phyloP scores from a whole-genome alignment of 2,113 vertebrate genomes.

The Anser brachyrhynchus region DNA sequence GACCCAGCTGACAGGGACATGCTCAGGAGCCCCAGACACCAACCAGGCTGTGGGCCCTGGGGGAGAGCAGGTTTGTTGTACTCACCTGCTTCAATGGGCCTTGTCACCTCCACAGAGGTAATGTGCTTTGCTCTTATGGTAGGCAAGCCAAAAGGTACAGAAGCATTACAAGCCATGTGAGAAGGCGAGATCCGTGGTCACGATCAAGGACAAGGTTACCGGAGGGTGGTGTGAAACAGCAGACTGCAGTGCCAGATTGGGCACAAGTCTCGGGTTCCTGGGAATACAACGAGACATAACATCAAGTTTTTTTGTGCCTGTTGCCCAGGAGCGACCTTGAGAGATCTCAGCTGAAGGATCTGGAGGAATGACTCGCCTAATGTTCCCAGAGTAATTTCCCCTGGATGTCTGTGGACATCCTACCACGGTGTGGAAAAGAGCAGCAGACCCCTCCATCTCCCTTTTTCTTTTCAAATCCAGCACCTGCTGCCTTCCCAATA shows the following conservation, averaged over 20 bases:
- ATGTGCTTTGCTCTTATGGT: neutral
- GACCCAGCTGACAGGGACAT: rapidly evolving
- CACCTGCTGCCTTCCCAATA: neutral
- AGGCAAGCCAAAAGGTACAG: neutral
- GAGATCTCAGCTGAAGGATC: neutral
- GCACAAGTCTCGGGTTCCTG: neutral
- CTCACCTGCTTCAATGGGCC: neutral
- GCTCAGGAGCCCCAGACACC: neutral
- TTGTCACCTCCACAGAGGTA: neutral
- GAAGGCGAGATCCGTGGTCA: neutral
- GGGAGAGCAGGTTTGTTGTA: neutral
- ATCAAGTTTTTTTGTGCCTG: neutral
- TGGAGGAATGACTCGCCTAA: neutral
- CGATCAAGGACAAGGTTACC: neutral
- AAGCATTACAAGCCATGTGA: rapidly evolving
- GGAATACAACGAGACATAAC: neutral
- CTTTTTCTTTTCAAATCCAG: neutral
- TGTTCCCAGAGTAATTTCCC: neutral
- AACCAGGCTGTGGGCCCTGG: neutral
- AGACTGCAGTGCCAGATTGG: neutral
- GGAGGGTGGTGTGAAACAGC: neutral
- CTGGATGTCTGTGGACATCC: neutral
- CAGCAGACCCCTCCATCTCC: neutral
- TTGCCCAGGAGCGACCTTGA: neutral
- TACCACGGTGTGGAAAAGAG: neutral